Percentiles rank a stretch among this genome's conserved stretches.
phyloP scores from a whole-genome alignment of 1,140 invertebrate species.

The Zelostemma sp. region DNA sequence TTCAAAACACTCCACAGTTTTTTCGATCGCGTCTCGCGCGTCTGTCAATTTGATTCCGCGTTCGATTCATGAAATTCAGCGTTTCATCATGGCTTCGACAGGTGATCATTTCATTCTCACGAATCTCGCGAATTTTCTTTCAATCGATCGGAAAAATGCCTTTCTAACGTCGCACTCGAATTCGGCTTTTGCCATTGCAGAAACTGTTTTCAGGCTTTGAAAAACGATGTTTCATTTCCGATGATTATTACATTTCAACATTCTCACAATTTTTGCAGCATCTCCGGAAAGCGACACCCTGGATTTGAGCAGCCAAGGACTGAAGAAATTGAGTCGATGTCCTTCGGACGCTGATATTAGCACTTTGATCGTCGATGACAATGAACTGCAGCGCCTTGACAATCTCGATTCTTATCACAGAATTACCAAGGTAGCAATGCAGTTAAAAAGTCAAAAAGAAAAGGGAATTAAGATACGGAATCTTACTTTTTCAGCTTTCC shows the following conservation, averaged over 20 bases:
- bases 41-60: not conserved
- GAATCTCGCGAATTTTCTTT: not conserved
- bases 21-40: not conserved
- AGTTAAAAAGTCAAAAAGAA: not conserved
- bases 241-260: no score
- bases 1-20: no score
- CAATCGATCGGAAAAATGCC: not conserved
- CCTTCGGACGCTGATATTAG: constrained; percentile 76
- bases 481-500: constrained; percentile 77
- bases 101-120: constrained; percentile 50
- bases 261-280: constrained; percentile 47
- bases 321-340: constrained; percentile 82
- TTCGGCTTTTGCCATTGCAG: no score
- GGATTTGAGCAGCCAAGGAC: constrained; percentile 77
- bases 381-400: constrained; percentile 87
- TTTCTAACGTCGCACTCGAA: no score
- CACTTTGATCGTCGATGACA: constrained; percentile 86
- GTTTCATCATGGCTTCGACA: constrained; percentile 62
- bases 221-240: no score
- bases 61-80: not conserved
- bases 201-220: no score
- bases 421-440: constrained; percentile 79
- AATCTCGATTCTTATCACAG: constrained; percentile 85
- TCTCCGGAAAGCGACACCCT: constrained; percentile 62
- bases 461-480: not conserved